Evolutionary conservation across 2,888 invertebrate genomes (phyloP), one percentile per base, ranked within the genome.

Genomic region (Eupithecia subfuscata): DNA sequence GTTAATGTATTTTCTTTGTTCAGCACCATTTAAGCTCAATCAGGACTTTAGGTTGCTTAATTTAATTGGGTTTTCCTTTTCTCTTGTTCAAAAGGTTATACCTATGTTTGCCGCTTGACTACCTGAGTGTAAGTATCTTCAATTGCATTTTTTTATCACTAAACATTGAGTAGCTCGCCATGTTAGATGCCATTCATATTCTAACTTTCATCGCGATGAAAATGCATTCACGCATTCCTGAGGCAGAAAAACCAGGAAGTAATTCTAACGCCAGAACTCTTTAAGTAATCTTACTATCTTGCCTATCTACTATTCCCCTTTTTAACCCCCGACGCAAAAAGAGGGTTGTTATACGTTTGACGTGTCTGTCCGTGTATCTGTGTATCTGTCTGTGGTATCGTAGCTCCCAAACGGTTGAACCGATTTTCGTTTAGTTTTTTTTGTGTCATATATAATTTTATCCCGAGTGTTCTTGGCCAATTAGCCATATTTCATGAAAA

Each of bases 151-250:
- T 22, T 60, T 25, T 34, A 5, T n/a, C 48, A n/a, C 30, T 63
- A 12, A 6, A 30, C 30, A 16, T 25, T 63, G 30, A 7, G 30
- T 30, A 11, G 8, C 64, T 34, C 34, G 25, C 14, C 0, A 63
- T 64, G 16, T 34, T 64, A 18, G 64, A 16, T 34, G 63, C 25
- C 30, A 63, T 63, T 34, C 22, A 65, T 64, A 18, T n/a, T 74
- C 74, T n/a, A 45, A 70, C 63, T 74, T 74, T 65, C 64, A 70
- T 43, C 43, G 37, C 18, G 69, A n/a, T 30, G 48, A 14, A 18
- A 22, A 68, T 30, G 34, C 18, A 16, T 9, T 48, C 5, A 48
- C 69, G 18, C 69, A 34, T 69, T 69, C 69, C 48, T 69, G 45
- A 16, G 8, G 8, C 14, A 34, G 64, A 64, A 34, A 64, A 30